phyloP scores from a whole-genome alignment of 2,797 vertebrate genomes.

The Aselliscus stoliczkanus region DNA sequence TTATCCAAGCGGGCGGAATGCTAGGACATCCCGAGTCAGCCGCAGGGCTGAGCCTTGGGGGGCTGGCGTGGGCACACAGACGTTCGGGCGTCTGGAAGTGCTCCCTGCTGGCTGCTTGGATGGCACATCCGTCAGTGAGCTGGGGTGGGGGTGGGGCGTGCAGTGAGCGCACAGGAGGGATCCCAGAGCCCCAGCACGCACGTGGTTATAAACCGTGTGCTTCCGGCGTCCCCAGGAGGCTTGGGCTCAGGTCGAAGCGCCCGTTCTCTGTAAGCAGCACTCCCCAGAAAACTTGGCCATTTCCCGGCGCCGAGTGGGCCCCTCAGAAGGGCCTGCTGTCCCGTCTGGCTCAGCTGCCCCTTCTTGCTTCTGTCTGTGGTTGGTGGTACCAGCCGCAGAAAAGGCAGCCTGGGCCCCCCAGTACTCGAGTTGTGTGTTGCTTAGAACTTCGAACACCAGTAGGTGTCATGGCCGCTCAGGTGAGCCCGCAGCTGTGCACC shows the following conservation, averaged over 20 bases:
- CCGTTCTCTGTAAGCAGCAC: too few species aligned
- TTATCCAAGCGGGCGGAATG: background rate
- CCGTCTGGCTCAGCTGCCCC: too few species aligned
- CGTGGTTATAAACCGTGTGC: too few species aligned
- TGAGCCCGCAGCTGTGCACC: accelerated
- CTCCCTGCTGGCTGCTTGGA: background rate
- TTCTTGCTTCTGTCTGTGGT: too few species aligned
- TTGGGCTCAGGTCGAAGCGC: too few species aligned
- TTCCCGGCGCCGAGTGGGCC: too few species aligned
- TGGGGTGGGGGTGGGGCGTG: background rate
- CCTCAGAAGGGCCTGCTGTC: too few species aligned
- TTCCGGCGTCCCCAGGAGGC: too few species aligned
- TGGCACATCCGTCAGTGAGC: too few species aligned
- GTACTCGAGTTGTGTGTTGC: too few species aligned
- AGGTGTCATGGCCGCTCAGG: accelerated
- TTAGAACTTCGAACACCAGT: accelerated
- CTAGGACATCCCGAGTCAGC: accelerated
- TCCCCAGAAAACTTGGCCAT: too few species aligned
- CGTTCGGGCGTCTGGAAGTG: background rate
- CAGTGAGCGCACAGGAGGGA: accelerated
- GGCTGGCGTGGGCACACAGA: background rate
- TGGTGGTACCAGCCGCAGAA: background rate
- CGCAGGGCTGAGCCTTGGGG: background rate
- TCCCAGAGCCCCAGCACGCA: background rate
- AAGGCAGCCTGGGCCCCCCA: accelerated